phyloP scores from a whole-genome alignment of 2,113 vertebrate species.

The Podarcis cretensis region DNA sequence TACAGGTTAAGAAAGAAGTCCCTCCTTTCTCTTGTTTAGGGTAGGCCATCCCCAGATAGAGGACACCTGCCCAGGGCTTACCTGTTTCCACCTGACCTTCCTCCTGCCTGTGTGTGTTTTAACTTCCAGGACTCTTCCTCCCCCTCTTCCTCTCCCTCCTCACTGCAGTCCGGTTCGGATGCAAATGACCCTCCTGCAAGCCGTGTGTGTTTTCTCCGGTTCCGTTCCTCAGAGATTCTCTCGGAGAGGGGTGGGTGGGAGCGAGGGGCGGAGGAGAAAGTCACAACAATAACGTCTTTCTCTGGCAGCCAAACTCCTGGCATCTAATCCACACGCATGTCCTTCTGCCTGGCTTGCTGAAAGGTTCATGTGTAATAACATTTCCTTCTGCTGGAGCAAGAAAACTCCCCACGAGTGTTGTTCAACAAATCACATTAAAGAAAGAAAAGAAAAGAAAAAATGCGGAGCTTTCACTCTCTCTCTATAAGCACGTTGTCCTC shows the following conservation, averaged over 20 bases:
- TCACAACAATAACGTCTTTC: slow-evolving; percentile 81
- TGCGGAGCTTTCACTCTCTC: not conserved
- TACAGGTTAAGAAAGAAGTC: not conserved
- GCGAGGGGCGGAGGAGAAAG: slow-evolving; percentile 66
- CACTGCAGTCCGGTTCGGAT: slow-evolving; percentile 45
- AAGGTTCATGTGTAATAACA: slow-evolving; percentile 65
- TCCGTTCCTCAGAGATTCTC: slow-evolving; percentile 66
- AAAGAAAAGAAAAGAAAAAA: not conserved
- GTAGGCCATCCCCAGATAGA: not conserved
- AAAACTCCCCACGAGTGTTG: slow-evolving; percentile 60
- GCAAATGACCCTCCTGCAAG: slow-evolving; percentile 50
- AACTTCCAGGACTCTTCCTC: slow-evolving; percentile 54
- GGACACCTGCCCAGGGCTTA: slow-evolving; percentile 69
- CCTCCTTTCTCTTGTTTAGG: not conserved
- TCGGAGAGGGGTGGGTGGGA: slow-evolving; percentile 68
- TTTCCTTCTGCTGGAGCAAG: slow-evolving; percentile 67
- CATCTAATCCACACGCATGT: slow-evolving; percentile 63
- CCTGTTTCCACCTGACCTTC: slow-evolving; percentile 77
- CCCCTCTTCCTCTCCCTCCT: slow-evolving; percentile 59
- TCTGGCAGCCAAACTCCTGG: slow-evolving; percentile 77
- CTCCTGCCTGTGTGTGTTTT: slow-evolving; percentile 66
- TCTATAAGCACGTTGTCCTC: slow-evolving; percentile 1
- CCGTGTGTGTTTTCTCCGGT: slow-evolving; percentile 60
- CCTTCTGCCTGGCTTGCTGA: slow-evolving; percentile 58
- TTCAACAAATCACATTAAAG: slow-evolving; percentile 63